Percentiles rank a stretch among this genome's conserved stretches.
Conservation (phyloP, 2,113 vertebrate genomes). For the Anas platyrhynchos region DNA sequence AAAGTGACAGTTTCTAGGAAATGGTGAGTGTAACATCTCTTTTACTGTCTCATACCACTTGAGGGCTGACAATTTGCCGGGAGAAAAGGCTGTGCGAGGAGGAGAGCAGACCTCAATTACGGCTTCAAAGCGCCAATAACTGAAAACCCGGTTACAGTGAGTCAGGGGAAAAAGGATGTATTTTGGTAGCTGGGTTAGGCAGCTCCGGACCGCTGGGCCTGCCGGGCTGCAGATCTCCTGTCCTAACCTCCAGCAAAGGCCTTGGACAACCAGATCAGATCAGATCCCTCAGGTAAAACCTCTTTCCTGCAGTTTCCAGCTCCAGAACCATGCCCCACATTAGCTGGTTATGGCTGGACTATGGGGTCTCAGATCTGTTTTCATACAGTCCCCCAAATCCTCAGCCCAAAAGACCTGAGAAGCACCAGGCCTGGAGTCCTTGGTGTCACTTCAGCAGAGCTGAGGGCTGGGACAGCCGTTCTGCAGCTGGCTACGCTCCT, state of each 20-base stretch:
- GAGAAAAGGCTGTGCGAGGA: constrained; percentile 31
- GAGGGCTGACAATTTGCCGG: constrained; percentile 4
- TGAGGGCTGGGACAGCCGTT: not conserved
- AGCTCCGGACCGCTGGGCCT: not conserved
- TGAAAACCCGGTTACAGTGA: not conserved
- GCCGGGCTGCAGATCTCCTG: not conserved
- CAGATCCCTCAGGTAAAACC: not conserved
- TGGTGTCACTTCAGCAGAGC: not conserved
- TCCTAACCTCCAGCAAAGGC: not conserved
- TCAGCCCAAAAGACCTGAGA: not conserved
- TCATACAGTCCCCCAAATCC: not conserved
- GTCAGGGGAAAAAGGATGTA: not conserved
- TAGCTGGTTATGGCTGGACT: not conserved
- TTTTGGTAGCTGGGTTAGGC: not conserved
- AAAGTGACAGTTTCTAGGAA: constrained; percentile 54
- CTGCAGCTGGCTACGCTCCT: accelerated
- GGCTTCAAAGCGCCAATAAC: constrained; percentile 28
- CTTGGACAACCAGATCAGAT: not conserved
- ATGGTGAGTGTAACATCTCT: constrained; percentile 3
- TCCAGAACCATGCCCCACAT: not conserved
- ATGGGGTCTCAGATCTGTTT: not conserved
- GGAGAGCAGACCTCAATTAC: constrained; percentile 1
- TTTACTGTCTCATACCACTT: constrained; percentile 1
- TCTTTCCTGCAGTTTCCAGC: not conserved
- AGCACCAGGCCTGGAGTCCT: not conserved